Evolutionary conservation across 2,888 invertebrate genomes (phyloP).

Genomic region (Coleophora deauratella): DNA sequence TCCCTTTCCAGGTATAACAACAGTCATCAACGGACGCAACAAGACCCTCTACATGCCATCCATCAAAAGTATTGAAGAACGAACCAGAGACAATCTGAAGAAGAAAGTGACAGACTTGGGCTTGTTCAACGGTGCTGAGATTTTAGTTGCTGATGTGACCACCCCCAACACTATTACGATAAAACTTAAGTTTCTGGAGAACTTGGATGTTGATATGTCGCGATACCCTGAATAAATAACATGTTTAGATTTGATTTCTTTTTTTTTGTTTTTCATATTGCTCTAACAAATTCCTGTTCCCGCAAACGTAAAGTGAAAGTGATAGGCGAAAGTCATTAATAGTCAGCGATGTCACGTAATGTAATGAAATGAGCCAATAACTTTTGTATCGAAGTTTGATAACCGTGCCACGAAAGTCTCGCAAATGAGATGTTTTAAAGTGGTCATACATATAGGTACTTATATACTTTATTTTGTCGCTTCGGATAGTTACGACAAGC

Average conservation of each 20-base stretch:
- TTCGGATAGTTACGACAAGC: too few species aligned
- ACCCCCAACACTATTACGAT: slow-evolving; percentile 88
- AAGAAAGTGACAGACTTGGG: slow-evolving; percentile 91
- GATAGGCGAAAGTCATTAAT: too few species aligned
- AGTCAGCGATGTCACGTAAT: too few species aligned
- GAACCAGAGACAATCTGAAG: slow-evolving; percentile 90
- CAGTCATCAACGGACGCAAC: slow-evolving; percentile 85
- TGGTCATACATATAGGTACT: too few species aligned
- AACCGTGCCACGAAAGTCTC: too few species aligned
- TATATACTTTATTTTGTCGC: too few species aligned
- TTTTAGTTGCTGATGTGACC: slow-evolving; percentile 94
- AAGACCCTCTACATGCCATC: slow-evolving; percentile 95
- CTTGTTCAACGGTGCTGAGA: slow-evolving; percentile 86
- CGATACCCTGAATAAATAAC: slow-evolving; percentile 18
- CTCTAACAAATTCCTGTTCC: slow-evolving; percentile 8
- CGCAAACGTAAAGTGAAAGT: too few species aligned
- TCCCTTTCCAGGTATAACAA: slow-evolving; percentile 80
- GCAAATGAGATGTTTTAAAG: too few species aligned
- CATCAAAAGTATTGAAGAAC: slow-evolving; percentile 92
- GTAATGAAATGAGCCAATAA: too few species aligned
- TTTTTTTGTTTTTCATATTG: background rate
- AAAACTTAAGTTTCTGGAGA: slow-evolving; percentile 78
- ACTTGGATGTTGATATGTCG: slow-evolving; percentile 68
- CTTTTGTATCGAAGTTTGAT: too few species aligned
- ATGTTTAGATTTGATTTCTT: too few species aligned